Percentiles rank a stretch among this genome's conserved stretches.
These are phyloP conservation scores for Pseudomyrmex cubaensis DNA, from an alignment of 1,140 invertebrate genomes.

Conservation along the genomic window DNA sequence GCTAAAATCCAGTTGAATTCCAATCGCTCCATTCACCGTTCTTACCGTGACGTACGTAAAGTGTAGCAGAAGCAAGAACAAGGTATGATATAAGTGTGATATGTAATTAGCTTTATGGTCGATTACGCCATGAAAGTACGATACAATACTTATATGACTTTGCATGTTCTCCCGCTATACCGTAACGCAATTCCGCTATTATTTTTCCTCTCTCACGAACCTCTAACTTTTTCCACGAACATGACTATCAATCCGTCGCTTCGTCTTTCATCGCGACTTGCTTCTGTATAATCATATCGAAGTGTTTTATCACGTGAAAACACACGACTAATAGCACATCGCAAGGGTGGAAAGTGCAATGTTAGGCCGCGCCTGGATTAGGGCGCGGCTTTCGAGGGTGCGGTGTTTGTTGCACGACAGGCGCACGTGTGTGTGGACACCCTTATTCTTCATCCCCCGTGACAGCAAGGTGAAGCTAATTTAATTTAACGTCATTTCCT, in stretches of 20 bases:
- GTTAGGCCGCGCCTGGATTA: constrained; percentile 73
- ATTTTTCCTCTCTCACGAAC: constrained; percentile 35
- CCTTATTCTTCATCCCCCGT: constrained; percentile 58
- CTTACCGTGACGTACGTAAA: constrained; percentile 8
- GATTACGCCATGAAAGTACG: constrained; percentile 35
- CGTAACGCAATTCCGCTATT: constrained; percentile 48
- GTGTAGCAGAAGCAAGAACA: not conserved
- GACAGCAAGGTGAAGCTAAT: constrained; percentile 25
- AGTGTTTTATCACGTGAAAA: constrained; percentile 75
- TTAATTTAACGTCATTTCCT: constrained; percentile 57
- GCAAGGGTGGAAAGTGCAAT: constrained; percentile 75
- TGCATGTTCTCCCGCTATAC: constrained; percentile 32
- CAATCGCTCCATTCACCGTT: constrained; percentile 24
- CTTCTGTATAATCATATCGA: constrained; percentile 71
- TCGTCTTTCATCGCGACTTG: constrained; percentile 66
- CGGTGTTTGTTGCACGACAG: constrained; percentile 64
- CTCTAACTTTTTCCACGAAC: constrained; percentile 61
- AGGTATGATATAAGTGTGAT: not conserved
- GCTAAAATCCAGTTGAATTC: constrained; percentile 13
- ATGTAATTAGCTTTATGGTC: constrained; percentile 44
- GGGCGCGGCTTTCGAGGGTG: constrained; percentile 74
- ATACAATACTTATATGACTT: constrained; percentile 50
- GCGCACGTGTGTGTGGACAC: constrained; percentile 28
- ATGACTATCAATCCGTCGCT: constrained; percentile 44
- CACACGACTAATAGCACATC: constrained; percentile 66